Base-by-base conservation (phyloP, 23 tunicate genomes). In the Styela plicata region DNA sequence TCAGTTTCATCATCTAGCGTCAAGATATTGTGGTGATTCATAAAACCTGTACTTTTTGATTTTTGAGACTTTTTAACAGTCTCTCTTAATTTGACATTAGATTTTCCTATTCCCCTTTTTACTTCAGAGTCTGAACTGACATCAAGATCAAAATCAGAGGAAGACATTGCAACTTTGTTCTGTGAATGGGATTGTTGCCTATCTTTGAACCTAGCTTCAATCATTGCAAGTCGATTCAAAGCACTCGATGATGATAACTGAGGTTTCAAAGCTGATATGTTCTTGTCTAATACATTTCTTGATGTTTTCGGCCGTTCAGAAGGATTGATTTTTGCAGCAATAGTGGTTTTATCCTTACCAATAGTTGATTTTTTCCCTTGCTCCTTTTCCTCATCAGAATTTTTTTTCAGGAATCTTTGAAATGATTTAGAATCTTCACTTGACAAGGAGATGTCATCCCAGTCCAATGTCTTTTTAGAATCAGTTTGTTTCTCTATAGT, bases 221-320 rank as follows among this genome's bases (percentile, higher is more conserved):
- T 26, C 70, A 30, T 62, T 24, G 80, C 81, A 31, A 83, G 31
- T 63, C 87, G 37, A 57, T 74, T 74, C n/a, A 74, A 23, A 63
- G 87, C 87, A 74, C 62, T 74, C 28, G 65, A 62, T 2, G 71
- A 30, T 31, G 77, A 71, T 3, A 27, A 3, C 3, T 27, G 29
- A 24, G 30, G 30, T 27, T 24, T 66, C 17, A 71, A 34, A 33
- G 24, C 35, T 37, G 85, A 69, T 33, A 52, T 63, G 31, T 52
- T 36, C 5, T 29, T 32, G 3, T 70, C 69, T 19, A 24, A 26
- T 34, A 31, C 22, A 23, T 81, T 81, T 64, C 87, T 83, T 0
- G 87, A 83, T 64, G 87, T 83, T 17, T 64, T 83, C 0, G 87
- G 87, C 22, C 87, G 65, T 44, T 36, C 81, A 44, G 13, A 44